Evolutionary conservation across 2,888 invertebrate species (phyloP).

Genomic region (Chrysolina haemoptera): DNA sequence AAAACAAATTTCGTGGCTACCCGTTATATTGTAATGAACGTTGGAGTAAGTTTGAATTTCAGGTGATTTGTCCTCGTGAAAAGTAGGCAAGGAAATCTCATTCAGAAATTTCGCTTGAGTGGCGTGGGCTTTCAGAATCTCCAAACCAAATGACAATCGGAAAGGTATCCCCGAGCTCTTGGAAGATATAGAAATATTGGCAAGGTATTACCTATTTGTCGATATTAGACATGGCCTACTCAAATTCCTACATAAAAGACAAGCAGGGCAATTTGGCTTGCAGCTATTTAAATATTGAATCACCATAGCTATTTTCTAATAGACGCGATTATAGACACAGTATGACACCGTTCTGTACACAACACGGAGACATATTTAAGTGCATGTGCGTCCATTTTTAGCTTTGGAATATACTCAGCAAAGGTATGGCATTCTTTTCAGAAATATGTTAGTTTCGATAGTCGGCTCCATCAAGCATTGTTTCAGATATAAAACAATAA

Average conservation of each 20-base stretch:
- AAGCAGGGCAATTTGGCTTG: constrained; percentile 23
- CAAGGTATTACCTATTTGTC: constrained; percentile 8
- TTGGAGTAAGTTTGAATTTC: too few species aligned
- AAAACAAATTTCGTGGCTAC: too few species aligned
- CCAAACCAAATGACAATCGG: too few species aligned
- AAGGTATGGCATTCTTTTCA: constrained; percentile 35
- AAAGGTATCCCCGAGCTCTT: not conserved
- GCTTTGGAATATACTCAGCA: constrained; percentile 29
- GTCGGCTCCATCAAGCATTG: constrained; percentile 18
- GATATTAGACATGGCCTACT: constrained; percentile 30
- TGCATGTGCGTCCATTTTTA: constrained; percentile 50
- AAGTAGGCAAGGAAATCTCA: too few species aligned
- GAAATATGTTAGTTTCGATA: not conserved
- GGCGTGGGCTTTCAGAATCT: too few species aligned
- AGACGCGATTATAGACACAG: constrained; percentile 50
- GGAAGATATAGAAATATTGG: not conserved
- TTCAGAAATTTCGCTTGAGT: too few species aligned
- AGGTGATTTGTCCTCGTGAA: too few species aligned
- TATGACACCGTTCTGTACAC: constrained; percentile 34
- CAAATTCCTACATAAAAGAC: constrained; percentile 24
- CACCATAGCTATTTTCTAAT: constrained; percentile 71
- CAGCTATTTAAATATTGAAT: constrained; percentile 68
- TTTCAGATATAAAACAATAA: constrained; percentile 11
- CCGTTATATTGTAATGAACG: too few species aligned
- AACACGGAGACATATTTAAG: constrained; percentile 43